These are phyloP conservation scores for Mycteria americana DNA, from an alignment of 2,797 vertebrate species.

Conservation along the genomic window DNA sequence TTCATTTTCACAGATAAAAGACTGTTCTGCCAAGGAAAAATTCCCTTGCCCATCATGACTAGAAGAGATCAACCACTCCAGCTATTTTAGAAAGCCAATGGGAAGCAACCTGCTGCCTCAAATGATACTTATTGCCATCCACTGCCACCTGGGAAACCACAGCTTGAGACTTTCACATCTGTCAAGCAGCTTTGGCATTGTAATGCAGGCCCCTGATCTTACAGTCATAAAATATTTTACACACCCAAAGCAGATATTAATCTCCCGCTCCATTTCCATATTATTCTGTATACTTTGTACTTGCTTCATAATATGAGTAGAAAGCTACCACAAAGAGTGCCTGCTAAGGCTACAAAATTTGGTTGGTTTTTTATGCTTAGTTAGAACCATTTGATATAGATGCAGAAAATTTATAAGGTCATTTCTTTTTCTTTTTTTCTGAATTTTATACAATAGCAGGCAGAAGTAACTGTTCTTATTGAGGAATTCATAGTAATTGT, in stretches of 20 bases:
- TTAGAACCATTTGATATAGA: background rate
- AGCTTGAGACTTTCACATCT: constrained; percentile 23
- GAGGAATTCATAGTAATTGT: background rate
- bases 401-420: background rate
- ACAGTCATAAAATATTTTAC: background rate
- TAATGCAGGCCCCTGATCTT: background rate
- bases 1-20: background rate
- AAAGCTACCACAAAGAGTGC: background rate
- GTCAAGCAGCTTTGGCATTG: constrained; percentile 1
- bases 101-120: background rate
- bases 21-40: background rate
- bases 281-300: background rate
- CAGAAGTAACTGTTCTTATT: background rate
- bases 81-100: background rate
- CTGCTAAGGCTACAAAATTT: background rate
- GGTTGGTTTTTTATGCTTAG: constrained; percentile 27
- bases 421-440: background rate
- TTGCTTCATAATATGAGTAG: background rate
- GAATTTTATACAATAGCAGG: background rate
- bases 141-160: constrained; percentile 15
- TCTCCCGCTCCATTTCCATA: background rate
- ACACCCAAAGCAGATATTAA: constrained; percentile 10
- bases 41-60: background rate
- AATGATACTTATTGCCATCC: background rate
- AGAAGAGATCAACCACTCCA: background rate